Conservation (phyloP, 2,888 invertebrate genomes). For the Stenurella melanura region DNA sequence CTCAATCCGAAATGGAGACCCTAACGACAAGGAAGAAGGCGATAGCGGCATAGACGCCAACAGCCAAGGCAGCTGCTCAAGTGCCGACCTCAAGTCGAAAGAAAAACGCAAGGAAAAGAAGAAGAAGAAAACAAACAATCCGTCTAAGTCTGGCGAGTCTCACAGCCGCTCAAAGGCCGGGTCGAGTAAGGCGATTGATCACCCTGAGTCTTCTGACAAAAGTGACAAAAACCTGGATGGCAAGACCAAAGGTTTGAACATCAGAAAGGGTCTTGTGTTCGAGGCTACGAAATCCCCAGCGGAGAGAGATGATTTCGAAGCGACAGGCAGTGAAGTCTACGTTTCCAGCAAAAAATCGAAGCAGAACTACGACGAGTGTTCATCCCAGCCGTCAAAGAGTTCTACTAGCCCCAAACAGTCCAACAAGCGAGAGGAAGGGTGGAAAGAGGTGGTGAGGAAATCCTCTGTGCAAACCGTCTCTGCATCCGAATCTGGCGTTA, state of each 20-base stretch:
- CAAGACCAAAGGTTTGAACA: slow-evolving; percentile 48
- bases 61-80: slow-evolving; percentile 91
- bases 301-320: slow-evolving; percentile 84
- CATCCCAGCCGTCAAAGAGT: slow-evolving; percentile 52
- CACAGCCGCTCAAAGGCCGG: slow-evolving; percentile 57
- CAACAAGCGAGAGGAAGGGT: slow-evolving; percentile 89
- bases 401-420: slow-evolving; percentile 82
- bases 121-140: slow-evolving; percentile 67
- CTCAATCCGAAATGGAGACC: slow-evolving; percentile 68
- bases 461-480: slow-evolving; percentile 76
- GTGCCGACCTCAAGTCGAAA: slow-evolving; percentile 86
- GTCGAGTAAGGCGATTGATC: slow-evolving; percentile 58
- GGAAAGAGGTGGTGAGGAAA: slow-evolving; percentile 86
- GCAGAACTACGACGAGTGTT: slow-evolving; percentile 53
- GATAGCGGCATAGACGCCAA: slow-evolving; percentile 93
- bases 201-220: slow-evolving; percentile 51
- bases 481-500: slow-evolving; percentile 77
- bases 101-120: slow-evolving; percentile 81
- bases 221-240: slow-evolving; percentile 52
- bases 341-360: slow-evolving; percentile 73
- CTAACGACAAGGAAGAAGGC: slow-evolving; percentile 85
- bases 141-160: slow-evolving; percentile 49
- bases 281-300: slow-evolving; percentile 82
- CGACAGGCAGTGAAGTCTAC: slow-evolving; percentile 80
- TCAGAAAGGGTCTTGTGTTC: slow-evolving; percentile 79